Evolutionary conservation across 2,888 invertebrate species (phyloP).

Genomic region (Chrysolina haemoptera): DNA sequence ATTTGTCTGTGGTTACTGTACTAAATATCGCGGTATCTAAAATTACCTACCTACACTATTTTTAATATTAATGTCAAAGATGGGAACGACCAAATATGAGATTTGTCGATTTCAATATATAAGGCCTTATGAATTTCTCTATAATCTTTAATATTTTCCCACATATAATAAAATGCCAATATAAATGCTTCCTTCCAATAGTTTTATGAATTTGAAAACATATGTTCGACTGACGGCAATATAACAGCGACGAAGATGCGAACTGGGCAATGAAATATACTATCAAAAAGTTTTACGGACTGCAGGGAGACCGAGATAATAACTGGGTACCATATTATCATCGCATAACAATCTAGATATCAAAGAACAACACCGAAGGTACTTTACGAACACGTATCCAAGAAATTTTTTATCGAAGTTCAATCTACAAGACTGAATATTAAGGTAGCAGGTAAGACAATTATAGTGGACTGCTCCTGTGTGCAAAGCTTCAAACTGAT

Average conservation of each 20-base stretch:
- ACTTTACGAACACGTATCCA: slow-evolving; percentile 1
- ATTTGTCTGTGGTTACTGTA: too few species aligned
- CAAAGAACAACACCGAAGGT: slow-evolving; percentile 10
- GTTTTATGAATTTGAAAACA: neutral
- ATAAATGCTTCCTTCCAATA: too few species aligned
- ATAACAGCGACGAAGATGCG: neutral
- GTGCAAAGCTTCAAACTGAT: neutral
- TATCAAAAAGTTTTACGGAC: neutral
- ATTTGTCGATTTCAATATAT: too few species aligned
- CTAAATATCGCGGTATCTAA: too few species aligned
- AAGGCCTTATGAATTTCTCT: too few species aligned
- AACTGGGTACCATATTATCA: neutral
- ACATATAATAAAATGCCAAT: too few species aligned
- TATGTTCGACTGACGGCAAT: neutral
- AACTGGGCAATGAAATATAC: neutral
- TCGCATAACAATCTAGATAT: slow-evolving; percentile 9
- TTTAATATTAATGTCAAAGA: too few species aligned
- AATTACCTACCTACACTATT: too few species aligned
- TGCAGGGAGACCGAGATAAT: neutral
- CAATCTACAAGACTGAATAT: slow-evolving; percentile 5
- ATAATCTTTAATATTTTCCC: too few species aligned
- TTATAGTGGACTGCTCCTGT: neutral
- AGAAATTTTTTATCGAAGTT: neutral
- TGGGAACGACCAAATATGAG: too few species aligned
- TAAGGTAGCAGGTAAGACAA: slow-evolving; percentile 10